These are phyloP conservation scores for Etheostoma cragini DNA, from an alignment of 2,113 vertebrate species.

Conservation along the genomic window DNA sequence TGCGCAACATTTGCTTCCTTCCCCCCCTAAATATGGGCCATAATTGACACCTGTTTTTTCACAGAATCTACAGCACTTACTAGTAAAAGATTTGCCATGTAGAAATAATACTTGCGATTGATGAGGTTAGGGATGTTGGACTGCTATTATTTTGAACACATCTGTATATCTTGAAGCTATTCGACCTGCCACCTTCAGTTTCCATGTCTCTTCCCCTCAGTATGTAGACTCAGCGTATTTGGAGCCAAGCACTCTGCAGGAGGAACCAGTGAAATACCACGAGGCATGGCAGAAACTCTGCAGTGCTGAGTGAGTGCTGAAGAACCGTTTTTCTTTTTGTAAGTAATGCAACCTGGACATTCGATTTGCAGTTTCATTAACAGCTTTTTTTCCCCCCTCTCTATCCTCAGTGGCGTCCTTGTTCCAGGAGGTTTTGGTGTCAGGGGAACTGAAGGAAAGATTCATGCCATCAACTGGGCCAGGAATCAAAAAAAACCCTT, in stretches of 20 bases:
- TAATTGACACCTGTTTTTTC: too few relatives aligned
- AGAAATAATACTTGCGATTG: too few relatives aligned
- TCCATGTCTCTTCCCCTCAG: constrained; percentile 71
- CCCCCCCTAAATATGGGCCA: too few relatives aligned
- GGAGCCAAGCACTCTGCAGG: constrained; percentile 89
- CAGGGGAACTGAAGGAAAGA: constrained; percentile 97
- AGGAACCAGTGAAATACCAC: constrained; percentile 95
- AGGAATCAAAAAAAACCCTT: constrained; percentile 96
- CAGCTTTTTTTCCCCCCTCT: not conserved
- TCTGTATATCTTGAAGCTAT: too few relatives aligned
- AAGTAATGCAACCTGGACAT: not conserved
- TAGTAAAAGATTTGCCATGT: too few relatives aligned
- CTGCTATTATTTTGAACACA: too few relatives aligned
- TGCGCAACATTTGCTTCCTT: too few relatives aligned
- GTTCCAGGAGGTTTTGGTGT: constrained; percentile 97
- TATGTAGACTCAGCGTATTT: constrained; percentile 94
- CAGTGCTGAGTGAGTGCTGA: constrained; percentile 90
- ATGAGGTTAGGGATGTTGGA: too few relatives aligned
- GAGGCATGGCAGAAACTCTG: constrained; percentile 99
- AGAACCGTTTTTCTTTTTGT: accelerated
- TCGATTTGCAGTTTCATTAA: not conserved
- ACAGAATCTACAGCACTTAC: too few relatives aligned
- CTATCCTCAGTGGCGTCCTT: constrained; percentile 88
- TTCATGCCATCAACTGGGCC: constrained; percentile 96
- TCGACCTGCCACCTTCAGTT: too few relatives aligned